A percentile compares a stretch with the other conserved stretches of the same genome.
phyloP scores from a whole-genome alignment of 2,797 vertebrate genomes.

The Eidolon dupreanum region DNA sequence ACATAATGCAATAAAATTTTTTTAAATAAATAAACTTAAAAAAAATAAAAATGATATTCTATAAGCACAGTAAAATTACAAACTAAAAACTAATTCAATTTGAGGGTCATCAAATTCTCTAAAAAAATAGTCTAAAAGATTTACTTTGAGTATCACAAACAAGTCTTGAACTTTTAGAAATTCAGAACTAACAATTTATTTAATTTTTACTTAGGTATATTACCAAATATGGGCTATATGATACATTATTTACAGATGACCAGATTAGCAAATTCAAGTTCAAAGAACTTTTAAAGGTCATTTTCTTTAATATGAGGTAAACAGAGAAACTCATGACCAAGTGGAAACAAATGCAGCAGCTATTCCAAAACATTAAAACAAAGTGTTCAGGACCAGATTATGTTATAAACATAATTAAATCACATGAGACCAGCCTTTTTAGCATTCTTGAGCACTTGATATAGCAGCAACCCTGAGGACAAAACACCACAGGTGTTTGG shows the following conservation, averaged over 20 bases:
- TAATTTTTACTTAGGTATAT: not conserved
- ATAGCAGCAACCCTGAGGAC: not conserved
- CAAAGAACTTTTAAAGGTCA: conserved; percentile 18
- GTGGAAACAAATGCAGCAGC: not conserved
- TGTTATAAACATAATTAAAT: not conserved
- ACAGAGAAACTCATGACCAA: not conserved
- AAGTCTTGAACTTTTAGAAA: conserved; percentile 23
- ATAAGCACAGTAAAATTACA: not conserved
- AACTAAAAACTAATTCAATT: conserved; percentile 45
- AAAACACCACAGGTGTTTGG: conserved; percentile 8
- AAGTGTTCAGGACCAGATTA: not conserved
- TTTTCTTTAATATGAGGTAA: conserved; percentile 1
- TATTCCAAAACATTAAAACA: conserved; percentile 14
- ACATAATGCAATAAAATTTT: too few species aligned
- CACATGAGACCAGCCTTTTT: not conserved
- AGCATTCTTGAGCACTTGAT: not conserved
- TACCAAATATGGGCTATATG: not conserved
- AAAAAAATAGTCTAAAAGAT: not conserved
- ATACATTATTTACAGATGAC: not conserved
- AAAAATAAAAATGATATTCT: not conserved
- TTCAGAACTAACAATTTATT: not conserved
- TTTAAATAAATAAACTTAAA: too few species aligned
- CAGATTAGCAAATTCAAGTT: conserved; percentile 17
- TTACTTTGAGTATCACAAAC: not conserved
- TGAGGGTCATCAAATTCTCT: not conserved